Conservation (phyloP, 2,888 invertebrate species). For the Cantharis flavilabris region DNA sequence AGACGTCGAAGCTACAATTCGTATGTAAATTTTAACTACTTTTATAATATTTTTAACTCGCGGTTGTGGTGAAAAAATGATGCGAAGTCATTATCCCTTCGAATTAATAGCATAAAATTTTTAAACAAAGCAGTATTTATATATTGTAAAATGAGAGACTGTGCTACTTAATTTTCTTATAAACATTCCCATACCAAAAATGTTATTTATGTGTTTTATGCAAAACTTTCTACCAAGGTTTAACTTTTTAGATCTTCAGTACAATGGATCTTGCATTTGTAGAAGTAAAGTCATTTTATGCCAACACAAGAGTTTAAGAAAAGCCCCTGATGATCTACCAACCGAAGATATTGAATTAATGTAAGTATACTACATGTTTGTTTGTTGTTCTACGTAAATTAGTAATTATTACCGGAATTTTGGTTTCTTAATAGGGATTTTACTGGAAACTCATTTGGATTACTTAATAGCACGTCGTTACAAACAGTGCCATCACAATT, state of each 20-base stretch:
- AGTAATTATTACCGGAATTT: not conserved
- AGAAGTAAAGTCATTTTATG: conserved; percentile 54
- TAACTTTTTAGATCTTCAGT: conserved; percentile 39
- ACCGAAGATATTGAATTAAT: conserved; percentile 49
- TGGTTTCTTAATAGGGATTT: conserved; percentile 52
- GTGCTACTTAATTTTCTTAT: not conserved
- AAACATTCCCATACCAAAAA: not conserved
- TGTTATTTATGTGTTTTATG: no score
- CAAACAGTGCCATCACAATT: conserved; percentile 45
- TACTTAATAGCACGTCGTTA: conserved; percentile 48
- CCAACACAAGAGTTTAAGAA: conserved; percentile 51
- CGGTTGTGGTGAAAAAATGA: not conserved
- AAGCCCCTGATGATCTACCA: conserved; percentile 51
- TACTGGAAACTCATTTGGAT: conserved; percentile 55
- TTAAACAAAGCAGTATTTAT: not conserved
- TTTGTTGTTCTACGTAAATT: not conserved
- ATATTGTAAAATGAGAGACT: not conserved
- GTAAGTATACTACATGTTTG: conserved; percentile 47
- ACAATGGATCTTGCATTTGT: conserved; percentile 54
- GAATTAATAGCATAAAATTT: not conserved
- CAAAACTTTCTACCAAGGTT: conserved; percentile 4
- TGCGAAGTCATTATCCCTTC: not conserved
- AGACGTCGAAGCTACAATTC: not conserved
- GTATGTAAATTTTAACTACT: not conserved
- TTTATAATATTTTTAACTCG: not conserved